Base-by-base conservation (phyloP, 2,888 invertebrate species). In the Cosmopolites sordidus region DNA sequence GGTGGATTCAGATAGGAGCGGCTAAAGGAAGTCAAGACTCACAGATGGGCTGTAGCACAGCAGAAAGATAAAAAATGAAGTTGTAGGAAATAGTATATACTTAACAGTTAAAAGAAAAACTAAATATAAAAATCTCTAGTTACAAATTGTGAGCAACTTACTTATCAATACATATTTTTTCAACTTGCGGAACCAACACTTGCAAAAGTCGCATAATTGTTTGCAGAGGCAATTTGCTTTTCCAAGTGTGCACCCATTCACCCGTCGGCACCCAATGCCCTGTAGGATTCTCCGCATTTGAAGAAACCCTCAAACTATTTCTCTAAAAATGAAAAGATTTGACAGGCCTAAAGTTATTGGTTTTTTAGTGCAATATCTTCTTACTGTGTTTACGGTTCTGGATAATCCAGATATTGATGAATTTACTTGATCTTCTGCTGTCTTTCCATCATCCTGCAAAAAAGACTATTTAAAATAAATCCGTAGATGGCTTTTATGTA, bases 131-230 rank as follows among this genome's bases (percentile, higher is more conserved):
- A 12, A 15, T 40, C 14, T 15, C 1, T 40, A 16, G 16, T 47
- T 16, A n/a, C n/a, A n/a, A n/a, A n/a, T n/a, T n/a, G n/a, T n/a
- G n/a, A n/a, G n/a, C n/a, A 12, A 76, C 84, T 78, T 69, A 93
- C 93, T 95, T 96, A 75, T 97, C 99, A 68, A 99, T 99, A 76
- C 99, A 99, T 65, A 99, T 99, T 79, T 99, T 99, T 78, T 99
- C 99, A 16, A 99, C 99, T 78, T 99, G 99, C 48, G 99, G 99
- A 60, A 99, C 99, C 3, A 99, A 80, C 22, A 99, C 98, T 78
- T 99, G 99, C 62, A 99, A 77, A 69, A 99, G 81, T 63, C 99
- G 79, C 98, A 99, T 99, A 66, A 99, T 98, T 48, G 99, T 99
- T 80, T 99, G 99, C 63, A 99, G 78, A 4, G 99, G 99, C 61